phyloP scores from a whole-genome alignment of 1,140 invertebrate genomes.

The Spodoptera frugiperda region DNA sequence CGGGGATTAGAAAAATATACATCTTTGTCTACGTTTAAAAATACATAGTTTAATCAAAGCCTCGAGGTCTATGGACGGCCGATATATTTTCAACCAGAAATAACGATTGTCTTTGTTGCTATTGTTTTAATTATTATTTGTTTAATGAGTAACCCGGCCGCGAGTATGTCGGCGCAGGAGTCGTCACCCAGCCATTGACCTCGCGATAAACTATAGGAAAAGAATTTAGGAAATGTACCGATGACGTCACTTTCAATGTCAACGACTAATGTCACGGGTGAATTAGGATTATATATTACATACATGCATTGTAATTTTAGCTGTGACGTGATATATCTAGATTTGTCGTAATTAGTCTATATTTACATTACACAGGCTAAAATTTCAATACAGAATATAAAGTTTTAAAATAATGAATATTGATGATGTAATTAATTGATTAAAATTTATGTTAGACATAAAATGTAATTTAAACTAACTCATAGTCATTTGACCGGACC shows the following conservation, averaged over 20 bases:
- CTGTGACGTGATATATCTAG: background rate
- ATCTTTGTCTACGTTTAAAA: constrained; percentile 5
- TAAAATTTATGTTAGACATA: background rate
- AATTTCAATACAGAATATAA: background rate
- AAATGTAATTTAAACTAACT: background rate
- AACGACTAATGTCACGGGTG: constrained; percentile 24
- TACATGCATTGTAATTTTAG: background rate
- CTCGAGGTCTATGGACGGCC: background rate
- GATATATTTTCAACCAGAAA: constrained; percentile 34
- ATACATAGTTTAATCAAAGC: constrained; percentile 10
- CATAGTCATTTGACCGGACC: constrained; percentile 4
- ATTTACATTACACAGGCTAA: background rate
- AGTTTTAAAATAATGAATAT: background rate
- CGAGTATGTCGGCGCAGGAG: constrained; percentile 30
- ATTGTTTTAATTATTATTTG: constrained; percentile 48
- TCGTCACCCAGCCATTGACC: constrained; percentile 49
- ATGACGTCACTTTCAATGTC: constrained; percentile 55
- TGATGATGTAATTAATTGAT: background rate
- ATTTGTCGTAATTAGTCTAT: background rate
- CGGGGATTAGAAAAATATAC: constrained; percentile 8
- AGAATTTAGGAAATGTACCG: constrained; percentile 53
- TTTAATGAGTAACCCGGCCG: constrained; percentile 43
- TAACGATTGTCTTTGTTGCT: constrained; percentile 44
- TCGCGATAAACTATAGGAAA: constrained; percentile 45
- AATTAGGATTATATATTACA: background rate